Base-by-base conservation (phyloP, 2,888 invertebrate species). In the Augochlorella aurata region DNA sequence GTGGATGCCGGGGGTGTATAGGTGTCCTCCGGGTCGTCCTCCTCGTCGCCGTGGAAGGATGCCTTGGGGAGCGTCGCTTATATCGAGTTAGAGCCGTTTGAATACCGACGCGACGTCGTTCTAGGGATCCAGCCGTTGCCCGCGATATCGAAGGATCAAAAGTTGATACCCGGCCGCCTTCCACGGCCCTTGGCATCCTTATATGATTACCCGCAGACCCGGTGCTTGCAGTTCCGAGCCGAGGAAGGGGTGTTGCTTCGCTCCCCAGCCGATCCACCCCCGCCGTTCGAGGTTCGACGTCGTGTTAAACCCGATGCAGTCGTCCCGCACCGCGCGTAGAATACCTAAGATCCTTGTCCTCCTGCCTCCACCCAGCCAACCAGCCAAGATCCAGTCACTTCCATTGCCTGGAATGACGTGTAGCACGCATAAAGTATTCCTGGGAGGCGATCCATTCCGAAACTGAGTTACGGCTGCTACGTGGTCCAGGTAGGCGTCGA, bases 51-150 rank as follows among this genome's bases (percentile, higher is more conserved):
- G 79, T 77, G 74, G 78, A 86, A 90, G 86, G 83, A 88, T 90
- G 80, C 91, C 89, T 91, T 84, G 77, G 92, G 92, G 93, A 92
- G 84, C 86, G 79, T 79, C 92, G 91, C 90, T 93, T 92, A 91
- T 92, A 93, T 93, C 93, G 93, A 93, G 92, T 93, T 92, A 93
- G 91, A 90, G 89, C 87, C 92, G 92, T 93, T 93, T 93, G 93
- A 93, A 93, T 93, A 93, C 90, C 90, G 90, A 91, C 79, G 67
- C 79, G 77, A 65, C 74, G 29, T 58, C 67, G 79, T 21, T 65
- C 74, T 77, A 74, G 77, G 74, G 80, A 61, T 72, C 52, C 29
- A 7, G 7, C 16, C 61, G 65, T 14, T 45, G 82, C 66, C 68
- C 79, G 84, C 88, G 89, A 89, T 87, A 88, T 84, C 88, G 86